These are phyloP conservation scores for Heptranchias perlo DNA, from an alignment of 2,113 vertebrate species.

Conservation along the genomic window DNA sequence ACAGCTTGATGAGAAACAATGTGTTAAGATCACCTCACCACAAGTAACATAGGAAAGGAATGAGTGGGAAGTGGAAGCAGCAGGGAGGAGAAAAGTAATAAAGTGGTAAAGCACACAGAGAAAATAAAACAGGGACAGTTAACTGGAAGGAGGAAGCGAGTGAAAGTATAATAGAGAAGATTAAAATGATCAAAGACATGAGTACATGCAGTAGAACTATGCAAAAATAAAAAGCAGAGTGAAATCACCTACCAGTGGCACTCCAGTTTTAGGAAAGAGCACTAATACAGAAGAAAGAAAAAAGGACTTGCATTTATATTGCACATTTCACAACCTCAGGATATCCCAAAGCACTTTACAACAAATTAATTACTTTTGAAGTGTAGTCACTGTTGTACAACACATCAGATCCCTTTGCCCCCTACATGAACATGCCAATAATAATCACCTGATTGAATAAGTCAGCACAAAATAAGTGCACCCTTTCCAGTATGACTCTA, in stretches of 20 bases:
- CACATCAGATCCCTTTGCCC: not conserved
- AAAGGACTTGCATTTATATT: too few relatives aligned
- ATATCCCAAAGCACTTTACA: not conserved
- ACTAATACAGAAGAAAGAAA: not conserved
- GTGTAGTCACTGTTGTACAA: not conserved
- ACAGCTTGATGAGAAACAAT: constrained; percentile 5
- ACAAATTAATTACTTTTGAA: not conserved
- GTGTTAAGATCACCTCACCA: constrained; percentile 6
- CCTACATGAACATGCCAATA: not conserved
- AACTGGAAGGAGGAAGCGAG: not conserved
- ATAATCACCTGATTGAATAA: not conserved
- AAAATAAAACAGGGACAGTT: not conserved
- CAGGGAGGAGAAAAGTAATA: constrained; percentile 17
- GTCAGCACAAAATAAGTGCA: not conserved
- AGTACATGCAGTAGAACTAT: not conserved
- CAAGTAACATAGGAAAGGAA: not conserved
- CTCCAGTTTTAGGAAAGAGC: not conserved
- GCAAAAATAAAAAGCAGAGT: not conserved
- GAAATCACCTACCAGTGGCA: not conserved
- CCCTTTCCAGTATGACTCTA: not conserved
- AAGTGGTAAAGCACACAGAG: not conserved
- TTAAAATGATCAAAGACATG: not conserved
- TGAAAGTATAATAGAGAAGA: not conserved
- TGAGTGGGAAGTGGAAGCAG: constrained; percentile 12
- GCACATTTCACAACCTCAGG: not conserved